A percentile compares a stretch with the other conserved stretches of the same genome.
phyloP scores from a whole-genome alignment of 2,888 invertebrate genomes.

The Octonoba sinensis region DNA sequence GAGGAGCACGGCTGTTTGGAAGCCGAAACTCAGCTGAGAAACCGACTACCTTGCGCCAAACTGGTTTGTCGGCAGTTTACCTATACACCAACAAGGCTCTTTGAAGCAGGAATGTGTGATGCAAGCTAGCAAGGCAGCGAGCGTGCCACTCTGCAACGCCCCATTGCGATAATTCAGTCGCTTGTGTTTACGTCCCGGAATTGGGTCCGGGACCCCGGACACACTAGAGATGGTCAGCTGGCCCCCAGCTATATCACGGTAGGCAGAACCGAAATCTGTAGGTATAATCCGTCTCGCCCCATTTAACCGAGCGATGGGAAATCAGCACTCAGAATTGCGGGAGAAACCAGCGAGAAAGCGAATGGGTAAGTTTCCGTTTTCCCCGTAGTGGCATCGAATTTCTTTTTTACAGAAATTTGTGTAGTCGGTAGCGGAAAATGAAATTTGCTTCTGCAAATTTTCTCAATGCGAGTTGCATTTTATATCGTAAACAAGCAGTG shows the following conservation, averaged over 20 bases:
- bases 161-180: slow-evolving; percentile 10
- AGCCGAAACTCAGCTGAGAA: slow-evolving; percentile 33
- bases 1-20: no score
- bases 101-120: slow-evolving; percentile 52
- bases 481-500: slow-evolving; percentile 56
- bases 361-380: slow-evolving; percentile 50
- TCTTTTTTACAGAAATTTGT: neutral
- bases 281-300: slow-evolving; percentile 25
- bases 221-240: slow-evolving; percentile 32
- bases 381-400: slow-evolving; percentile 20
- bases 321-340: slow-evolving; percentile 55
- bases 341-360: slow-evolving; percentile 53
- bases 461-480: slow-evolving; percentile 6
- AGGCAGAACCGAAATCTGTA: neutral
- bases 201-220: slow-evolving; percentile 9
- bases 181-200: slow-evolving; percentile 4
- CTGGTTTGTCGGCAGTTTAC: slow-evolving; percentile 59
- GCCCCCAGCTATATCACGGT: neutral
- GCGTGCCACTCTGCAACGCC: slow-evolving; percentile 9
- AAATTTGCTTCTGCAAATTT: no score
- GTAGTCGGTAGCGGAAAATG: no score
- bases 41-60: slow-evolving; percentile 45
- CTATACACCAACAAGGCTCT: slow-evolving; percentile 59
- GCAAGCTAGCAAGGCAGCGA: slow-evolving; percentile 38
- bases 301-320: slow-evolving; percentile 46